These are phyloP conservation scores for Brachypteracias leptosomus DNA, from an alignment of 2,113 vertebrate genomes.

Conservation along the genomic window DNA sequence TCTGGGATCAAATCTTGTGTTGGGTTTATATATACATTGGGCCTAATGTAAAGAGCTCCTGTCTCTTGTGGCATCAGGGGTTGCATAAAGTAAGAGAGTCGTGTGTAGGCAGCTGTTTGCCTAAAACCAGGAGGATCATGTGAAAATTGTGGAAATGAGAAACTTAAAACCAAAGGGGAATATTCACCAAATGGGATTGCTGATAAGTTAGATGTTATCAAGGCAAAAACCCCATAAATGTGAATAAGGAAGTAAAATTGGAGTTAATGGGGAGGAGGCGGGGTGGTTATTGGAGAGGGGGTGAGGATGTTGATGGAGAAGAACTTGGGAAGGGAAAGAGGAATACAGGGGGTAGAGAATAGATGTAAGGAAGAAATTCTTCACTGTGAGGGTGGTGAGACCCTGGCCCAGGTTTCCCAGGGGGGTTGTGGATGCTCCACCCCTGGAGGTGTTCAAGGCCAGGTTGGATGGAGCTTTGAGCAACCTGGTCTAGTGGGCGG, in stretches of 20 bases:
- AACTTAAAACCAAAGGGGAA: background rate
- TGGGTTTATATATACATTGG: background rate
- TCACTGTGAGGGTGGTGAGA: too few relatives aligned
- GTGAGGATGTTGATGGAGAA: background rate
- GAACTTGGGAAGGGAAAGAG: background rate
- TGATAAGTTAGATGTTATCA: background rate
- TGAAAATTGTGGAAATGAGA: background rate
- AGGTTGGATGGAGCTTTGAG: too few relatives aligned
- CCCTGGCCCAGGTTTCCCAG: too few relatives aligned
- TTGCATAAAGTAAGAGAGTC: background rate
- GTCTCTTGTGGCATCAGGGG: background rate
- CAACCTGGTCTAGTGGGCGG: too few relatives aligned
- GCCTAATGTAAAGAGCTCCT: background rate
- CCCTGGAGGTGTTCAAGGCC: too few relatives aligned
- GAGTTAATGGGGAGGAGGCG: background rate
- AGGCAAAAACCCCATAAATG: background rate
- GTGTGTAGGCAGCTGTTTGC: background rate
- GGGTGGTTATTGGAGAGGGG: background rate
- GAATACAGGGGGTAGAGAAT: background rate
- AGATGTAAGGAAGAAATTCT: too few relatives aligned
- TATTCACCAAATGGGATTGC: background rate
- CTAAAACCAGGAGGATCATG: background rate
- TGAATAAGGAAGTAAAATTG: background rate
- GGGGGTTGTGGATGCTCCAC: too few relatives aligned
- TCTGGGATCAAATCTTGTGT: background rate